A percentile compares a stretch with the other conserved stretches of the same genome.
Evolutionary conservation across 2,113 vertebrate genomes (phyloP).

Genomic region (Mustela lutreola): DNA sequence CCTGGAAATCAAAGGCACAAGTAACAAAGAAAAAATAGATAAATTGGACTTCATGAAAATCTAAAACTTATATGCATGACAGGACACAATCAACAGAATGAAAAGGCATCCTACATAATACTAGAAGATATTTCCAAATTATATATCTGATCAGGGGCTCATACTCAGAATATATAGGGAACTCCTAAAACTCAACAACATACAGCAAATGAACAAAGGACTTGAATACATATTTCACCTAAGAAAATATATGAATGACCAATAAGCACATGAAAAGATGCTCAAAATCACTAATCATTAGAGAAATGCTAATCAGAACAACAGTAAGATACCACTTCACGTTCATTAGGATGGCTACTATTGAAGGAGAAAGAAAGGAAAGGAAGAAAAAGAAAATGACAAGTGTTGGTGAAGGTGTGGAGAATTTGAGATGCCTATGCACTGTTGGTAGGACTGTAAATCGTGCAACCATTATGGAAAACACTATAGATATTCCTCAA

Average conservation of each 20-base stretch:
- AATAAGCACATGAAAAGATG: not conserved
- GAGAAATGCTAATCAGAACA: constrained; percentile 13
- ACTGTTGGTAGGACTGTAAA: not conserved
- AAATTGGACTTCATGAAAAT: constrained; percentile 35
- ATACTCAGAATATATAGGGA: not conserved
- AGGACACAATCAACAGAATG: not conserved
- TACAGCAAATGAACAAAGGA: not conserved
- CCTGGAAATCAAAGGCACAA: not conserved
- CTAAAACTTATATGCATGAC: not conserved
- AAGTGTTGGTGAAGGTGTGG: not conserved
- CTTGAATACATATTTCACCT: not conserved
- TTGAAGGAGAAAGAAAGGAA: not conserved
- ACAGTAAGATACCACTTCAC: not conserved
- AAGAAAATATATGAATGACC: not conserved
- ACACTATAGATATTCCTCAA: not conserved
- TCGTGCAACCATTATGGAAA: not conserved
- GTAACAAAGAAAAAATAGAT: not conserved
- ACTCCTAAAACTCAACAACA: not conserved
- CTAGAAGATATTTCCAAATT: not conserved
- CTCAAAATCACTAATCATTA: not conserved
- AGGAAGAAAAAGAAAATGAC: not conserved
- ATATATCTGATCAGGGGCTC: not conserved
- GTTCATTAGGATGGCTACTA: not conserved
- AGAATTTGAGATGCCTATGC: not conserved
- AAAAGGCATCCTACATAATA: not conserved